Evolutionary conservation across 2,888 invertebrate species (phyloP).

Genomic region (Hydraecia micacea): DNA sequence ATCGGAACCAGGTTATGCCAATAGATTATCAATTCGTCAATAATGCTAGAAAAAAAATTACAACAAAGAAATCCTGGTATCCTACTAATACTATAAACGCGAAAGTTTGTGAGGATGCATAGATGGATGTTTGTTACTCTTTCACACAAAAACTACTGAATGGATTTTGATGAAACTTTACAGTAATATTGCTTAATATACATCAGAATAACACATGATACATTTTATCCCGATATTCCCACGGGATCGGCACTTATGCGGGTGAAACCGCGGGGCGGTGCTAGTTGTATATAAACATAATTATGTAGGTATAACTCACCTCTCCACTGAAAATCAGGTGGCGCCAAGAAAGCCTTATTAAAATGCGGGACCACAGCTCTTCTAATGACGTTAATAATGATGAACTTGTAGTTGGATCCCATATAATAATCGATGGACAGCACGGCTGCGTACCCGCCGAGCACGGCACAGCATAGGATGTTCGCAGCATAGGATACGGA

Average conservation of each 20-base stretch:
- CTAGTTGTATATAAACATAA: not conserved
- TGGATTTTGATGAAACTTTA: not conserved
- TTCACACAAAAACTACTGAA: not conserved
- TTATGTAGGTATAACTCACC: slow-evolving; percentile 83
- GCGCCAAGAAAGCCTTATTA: slow-evolving; percentile 89
- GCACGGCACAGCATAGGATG: slow-evolving; percentile 91
- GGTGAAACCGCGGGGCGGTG: not conserved
- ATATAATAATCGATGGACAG: slow-evolving; percentile 92
- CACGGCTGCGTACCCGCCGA: slow-evolving; percentile 92
- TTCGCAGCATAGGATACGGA: slow-evolving; percentile 89
- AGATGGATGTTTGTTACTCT: too few species aligned
- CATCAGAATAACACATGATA: not conserved
- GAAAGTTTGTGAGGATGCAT: too few species aligned
- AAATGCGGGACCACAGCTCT: slow-evolving; percentile 91
- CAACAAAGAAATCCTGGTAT: not conserved
- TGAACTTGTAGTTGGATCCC: slow-evolving; percentile 92
- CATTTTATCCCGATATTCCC: not conserved
- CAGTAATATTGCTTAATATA: too few species aligned
- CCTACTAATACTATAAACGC: too few species aligned
- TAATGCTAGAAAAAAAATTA: not conserved
- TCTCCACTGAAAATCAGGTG: slow-evolving; percentile 89
- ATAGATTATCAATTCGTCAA: not conserved
- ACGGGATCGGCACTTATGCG: not conserved
- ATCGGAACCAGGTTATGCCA: not conserved
- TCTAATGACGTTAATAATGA: slow-evolving; percentile 92